These are phyloP conservation scores for Heliothis peltigera DNA, from an alignment of 2,888 invertebrate species.

Conservation along the genomic window DNA sequence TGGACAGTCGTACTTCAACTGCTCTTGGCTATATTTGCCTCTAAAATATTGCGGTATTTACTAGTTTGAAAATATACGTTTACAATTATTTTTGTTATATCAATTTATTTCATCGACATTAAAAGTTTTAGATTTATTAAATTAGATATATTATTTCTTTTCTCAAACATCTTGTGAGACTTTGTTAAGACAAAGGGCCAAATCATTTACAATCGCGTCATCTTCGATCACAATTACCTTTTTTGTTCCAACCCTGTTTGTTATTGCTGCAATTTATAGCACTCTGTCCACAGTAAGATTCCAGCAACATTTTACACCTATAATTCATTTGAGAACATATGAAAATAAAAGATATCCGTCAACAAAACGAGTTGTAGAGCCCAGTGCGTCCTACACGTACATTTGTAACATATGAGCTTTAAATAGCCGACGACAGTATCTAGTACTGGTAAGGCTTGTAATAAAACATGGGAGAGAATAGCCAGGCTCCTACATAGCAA, in stretches of 20 bases:
- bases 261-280: constrained; percentile 83
- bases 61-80: not conserved
- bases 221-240: constrained; percentile 73
- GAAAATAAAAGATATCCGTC: constrained; percentile 77
- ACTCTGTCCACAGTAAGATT: constrained; percentile 76
- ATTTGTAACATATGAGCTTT: constrained; percentile 86
- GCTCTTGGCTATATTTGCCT: constrained; percentile 3
- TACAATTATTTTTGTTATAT: not conserved
- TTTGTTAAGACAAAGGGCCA: constrained; percentile 47
- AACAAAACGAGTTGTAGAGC: constrained; percentile 70
- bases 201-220: constrained; percentile 67
- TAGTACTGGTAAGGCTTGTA: constrained; percentile 78
- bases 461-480: constrained; percentile 88
- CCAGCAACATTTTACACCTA: constrained; percentile 82
- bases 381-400: constrained; percentile 82
- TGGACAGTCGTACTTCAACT: constrained; percentile 13
- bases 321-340: constrained; percentile 82
- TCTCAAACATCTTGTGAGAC: constrained; percentile 20
- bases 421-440: constrained; percentile 88
- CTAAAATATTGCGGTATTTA: constrained; percentile 12
- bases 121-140: constrained; percentile 10
- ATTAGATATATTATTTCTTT: constrained; percentile 6
- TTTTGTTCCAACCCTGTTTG: constrained; percentile 71
- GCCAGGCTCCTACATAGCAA: constrained; percentile 85
- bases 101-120: not conserved